phyloP scores from a whole-genome alignment of 2,888 invertebrate genomes.

The Ypsolopha sequella region DNA sequence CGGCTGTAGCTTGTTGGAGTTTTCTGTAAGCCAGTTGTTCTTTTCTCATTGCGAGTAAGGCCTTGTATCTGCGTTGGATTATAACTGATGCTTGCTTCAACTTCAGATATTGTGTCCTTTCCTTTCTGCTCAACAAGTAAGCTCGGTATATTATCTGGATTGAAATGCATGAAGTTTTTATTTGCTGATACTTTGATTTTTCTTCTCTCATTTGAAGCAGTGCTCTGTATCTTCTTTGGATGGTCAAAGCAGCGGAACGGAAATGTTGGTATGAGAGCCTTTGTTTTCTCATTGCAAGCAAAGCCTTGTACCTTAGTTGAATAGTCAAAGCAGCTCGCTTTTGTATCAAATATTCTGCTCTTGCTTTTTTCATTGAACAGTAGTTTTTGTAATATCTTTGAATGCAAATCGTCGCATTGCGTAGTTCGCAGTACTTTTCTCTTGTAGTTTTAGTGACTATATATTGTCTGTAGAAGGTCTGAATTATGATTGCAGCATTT shows the following conservation, averaged over 20 bases:
- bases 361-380: constrained; percentile 34
- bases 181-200: constrained; percentile 34
- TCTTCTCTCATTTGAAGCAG: constrained; percentile 33
- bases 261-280: constrained; percentile 28
- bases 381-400: constrained; percentile 48
- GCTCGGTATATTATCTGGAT: constrained; percentile 55
- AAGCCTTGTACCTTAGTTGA: constrained; percentile 48
- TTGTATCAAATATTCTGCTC: constrained; percentile 31
- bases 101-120: constrained; percentile 32
- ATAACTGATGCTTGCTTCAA: constrained; percentile 24
- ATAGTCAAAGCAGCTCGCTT: constrained; percentile 28
- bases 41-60: constrained; percentile 31
- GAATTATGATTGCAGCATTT: constrained; percentile 19
- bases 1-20: constrained; percentile 18
- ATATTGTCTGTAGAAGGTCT: constrained; percentile 12
- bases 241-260: constrained; percentile 17
- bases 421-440: constrained; percentile 38
- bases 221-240: constrained; percentile 47
- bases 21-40: constrained; percentile 27
- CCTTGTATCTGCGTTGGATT: constrained; percentile 40
- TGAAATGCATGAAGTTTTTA: constrained; percentile 31
- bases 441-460: constrained; percentile 26
- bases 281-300: constrained; percentile 31
- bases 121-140: constrained; percentile 22
- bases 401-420: constrained; percentile 36